Evolutionary conservation across 2,113 vertebrate species (phyloP).

Genomic region (Todiramphus saurophagus): DNA sequence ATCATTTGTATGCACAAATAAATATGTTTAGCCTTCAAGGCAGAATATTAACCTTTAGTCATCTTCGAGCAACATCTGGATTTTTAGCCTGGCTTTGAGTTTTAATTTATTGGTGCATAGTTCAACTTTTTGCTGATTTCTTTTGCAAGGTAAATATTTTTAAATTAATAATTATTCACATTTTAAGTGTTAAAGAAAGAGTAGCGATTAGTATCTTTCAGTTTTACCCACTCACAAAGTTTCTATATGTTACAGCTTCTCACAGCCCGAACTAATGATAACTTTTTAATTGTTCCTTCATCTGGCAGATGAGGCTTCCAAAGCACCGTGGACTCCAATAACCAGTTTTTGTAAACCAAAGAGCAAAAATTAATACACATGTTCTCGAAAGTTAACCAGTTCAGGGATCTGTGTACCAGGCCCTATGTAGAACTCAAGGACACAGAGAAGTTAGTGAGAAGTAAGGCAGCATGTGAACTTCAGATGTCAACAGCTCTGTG

Average conservation of each 20-base stretch:
- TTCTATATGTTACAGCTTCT: not conserved
- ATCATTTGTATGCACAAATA: not conserved
- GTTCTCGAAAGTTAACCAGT: not conserved
- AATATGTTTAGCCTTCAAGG: not conserved
- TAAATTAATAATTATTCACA: not conserved
- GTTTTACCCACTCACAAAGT: not conserved
- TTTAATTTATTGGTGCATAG: not conserved
- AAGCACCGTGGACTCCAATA: not conserved
- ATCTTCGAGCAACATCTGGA: not conserved
- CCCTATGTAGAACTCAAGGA: not conserved
- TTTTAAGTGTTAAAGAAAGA: not conserved
- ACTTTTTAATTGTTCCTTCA: not conserved
- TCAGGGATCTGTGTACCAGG: not conserved
- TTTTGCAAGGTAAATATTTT: not conserved
- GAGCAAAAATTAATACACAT: not conserved
- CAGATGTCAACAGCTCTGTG: not conserved
- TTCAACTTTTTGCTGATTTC: not conserved
- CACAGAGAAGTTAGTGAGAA: not conserved
- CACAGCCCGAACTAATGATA: not conserved
- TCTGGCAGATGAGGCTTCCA: not conserved
- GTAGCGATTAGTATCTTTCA: not conserved
- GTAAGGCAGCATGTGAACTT: not conserved
- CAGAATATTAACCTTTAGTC: not conserved
- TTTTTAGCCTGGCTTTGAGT: not conserved
- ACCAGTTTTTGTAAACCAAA: not conserved